Percentiles rank a stretch among this genome's conserved stretches.
These are phyloP conservation scores for Jordanella pulchra DNA, from an alignment of 2,797 vertebrate species.

Conservation along the genomic window DNA sequence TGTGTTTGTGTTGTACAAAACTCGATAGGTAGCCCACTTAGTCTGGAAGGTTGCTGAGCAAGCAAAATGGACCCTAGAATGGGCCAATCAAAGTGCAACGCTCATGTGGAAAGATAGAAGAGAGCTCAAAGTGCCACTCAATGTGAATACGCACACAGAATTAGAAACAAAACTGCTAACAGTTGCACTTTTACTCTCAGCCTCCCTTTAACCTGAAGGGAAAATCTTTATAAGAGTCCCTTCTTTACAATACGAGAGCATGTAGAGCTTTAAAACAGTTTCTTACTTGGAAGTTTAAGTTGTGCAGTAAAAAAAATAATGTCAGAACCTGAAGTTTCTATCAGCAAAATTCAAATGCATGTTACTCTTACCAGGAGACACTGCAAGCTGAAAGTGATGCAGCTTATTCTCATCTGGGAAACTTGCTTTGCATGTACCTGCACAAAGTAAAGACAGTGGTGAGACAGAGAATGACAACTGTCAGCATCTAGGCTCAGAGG, in stretches of 20 bases:
- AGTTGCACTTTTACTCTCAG: constrained; percentile 10
- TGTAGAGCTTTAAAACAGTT: not conserved
- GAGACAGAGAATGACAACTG: not conserved
- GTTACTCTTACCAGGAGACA: constrained; percentile 90
- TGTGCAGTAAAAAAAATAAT: not conserved
- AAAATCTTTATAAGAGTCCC: not conserved
- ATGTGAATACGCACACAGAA: constrained; percentile 10
- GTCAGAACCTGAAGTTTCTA: not conserved
- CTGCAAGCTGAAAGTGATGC: constrained; percentile 92
- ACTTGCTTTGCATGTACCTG: constrained; percentile 96
- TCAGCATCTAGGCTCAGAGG: not conserved
- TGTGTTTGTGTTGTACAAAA: constrained; percentile 22
- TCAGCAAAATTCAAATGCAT: not conserved
- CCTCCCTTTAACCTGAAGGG: not conserved
- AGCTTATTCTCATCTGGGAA: constrained; percentile 98
- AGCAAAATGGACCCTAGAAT: constrained; percentile 21
- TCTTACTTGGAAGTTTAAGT: not conserved
- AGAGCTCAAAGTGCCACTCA: constrained; percentile 16
- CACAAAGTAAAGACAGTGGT: constrained; percentile 15
- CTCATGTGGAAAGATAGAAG: constrained; percentile 17
- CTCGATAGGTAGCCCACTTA: constrained; percentile 42
- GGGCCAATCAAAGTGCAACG: constrained; percentile 24
- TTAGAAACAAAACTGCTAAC: constrained; percentile 1
- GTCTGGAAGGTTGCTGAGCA: constrained; percentile 49
- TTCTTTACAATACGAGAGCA: not conserved